Evolutionary conservation across 2,113 vertebrate genomes (phyloP).

Genomic region (Zapornia atra): DNA sequence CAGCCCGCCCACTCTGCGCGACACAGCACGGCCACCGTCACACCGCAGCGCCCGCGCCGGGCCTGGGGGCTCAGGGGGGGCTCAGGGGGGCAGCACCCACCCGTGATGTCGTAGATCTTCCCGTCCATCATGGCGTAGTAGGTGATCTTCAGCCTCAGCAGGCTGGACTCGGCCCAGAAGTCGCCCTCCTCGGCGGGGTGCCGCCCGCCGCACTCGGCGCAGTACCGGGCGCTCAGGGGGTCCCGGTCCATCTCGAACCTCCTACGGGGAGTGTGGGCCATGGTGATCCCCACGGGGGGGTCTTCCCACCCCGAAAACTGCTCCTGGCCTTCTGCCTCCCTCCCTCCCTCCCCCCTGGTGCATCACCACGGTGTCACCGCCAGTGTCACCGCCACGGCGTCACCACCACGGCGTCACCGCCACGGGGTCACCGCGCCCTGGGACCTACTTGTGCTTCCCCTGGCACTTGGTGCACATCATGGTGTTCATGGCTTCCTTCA

Average conservation of each 20-base stretch:
- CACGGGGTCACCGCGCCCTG: fast-evolving
- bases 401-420: too few relatives aligned
- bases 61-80: fast-evolving
- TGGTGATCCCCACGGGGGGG: neutral
- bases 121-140: constrained; percentile 94
- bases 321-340: too few relatives aligned
- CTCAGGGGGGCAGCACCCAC: constrained; percentile 78
- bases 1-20: constrained; percentile 93
- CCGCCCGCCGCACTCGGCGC: constrained; percentile 84
- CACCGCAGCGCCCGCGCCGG: too few relatives aligned
- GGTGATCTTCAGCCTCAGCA: constrained; percentile 93
- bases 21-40: fast-evolving
- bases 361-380: too few relatives aligned
- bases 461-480: constrained; percentile 96
- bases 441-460: constrained; percentile 88
- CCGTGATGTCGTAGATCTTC: constrained; percentile 93
- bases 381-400: too few relatives aligned
- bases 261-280: constrained; percentile 50
- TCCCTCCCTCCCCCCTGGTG: too few relatives aligned
- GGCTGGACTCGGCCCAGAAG: constrained; percentile 95
- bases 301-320: too few relatives aligned
- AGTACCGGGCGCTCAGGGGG: constrained; percentile 85
- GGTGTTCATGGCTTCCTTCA: constrained; percentile 95
- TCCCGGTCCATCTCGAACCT: constrained; percentile 94
- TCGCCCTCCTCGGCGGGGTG: constrained; percentile 93